Percentiles rank a stretch among this genome's conserved stretches.
These are phyloP conservation scores for Bufo bufo DNA, from an alignment of 2,113 vertebrate species.

Conservation along the genomic window DNA sequence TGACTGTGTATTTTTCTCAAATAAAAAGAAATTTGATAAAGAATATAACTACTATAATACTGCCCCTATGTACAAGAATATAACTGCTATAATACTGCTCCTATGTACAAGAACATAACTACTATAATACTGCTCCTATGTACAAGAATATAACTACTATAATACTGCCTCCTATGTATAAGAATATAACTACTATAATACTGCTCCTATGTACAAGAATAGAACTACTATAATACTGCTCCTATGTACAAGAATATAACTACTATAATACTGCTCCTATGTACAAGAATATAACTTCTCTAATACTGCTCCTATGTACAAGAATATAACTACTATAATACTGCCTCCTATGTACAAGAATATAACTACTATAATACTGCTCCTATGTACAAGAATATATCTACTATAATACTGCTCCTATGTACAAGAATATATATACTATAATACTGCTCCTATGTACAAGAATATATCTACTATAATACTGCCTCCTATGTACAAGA, in stretches of 20 bases:
- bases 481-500: not conserved
- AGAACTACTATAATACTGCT: too few relatives aligned
- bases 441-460: too few relatives aligned
- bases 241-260: not conserved
- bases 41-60: slow-evolving; percentile 3
- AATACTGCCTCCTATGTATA: too few relatives aligned
- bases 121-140: too few relatives aligned
- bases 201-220: too few relatives aligned
- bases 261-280: not conserved
- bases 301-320: not conserved
- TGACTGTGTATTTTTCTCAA: too few relatives aligned
- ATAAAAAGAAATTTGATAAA: too few relatives aligned
- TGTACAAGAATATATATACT: too few relatives aligned
- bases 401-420: not conserved
- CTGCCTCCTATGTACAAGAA: not conserved
- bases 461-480: not conserved
- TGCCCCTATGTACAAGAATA: not conserved
- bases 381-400: not conserved
- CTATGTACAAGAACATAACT: too few relatives aligned
- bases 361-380: not conserved
- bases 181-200: too few relatives aligned
- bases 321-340: slow-evolving; percentile 2
- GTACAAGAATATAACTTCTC: not conserved
- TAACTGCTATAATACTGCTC: too few relatives aligned
- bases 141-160: too few relatives aligned